These are phyloP conservation scores for Dolichallabes microphthalmus DNA, from an alignment of 2,113 vertebrate species.

Conservation along the genomic window DNA sequence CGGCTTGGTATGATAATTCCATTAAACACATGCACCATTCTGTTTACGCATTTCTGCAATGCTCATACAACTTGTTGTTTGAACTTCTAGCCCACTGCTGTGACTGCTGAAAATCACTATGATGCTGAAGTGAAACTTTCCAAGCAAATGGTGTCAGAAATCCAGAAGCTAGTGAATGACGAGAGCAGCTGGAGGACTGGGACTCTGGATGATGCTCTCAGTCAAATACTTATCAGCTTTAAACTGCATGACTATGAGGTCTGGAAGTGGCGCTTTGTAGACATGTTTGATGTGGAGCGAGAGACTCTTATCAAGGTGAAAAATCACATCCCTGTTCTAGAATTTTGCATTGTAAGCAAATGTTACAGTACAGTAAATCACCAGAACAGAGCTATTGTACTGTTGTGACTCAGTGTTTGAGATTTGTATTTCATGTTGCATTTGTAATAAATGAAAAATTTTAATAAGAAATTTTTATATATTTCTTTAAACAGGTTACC, in stretches of 20 bases:
- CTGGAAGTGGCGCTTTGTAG: too few species aligned
- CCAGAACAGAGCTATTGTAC: neutral
- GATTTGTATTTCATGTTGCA: neutral
- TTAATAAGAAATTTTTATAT: too few species aligned
- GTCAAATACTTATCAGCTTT: too few species aligned
- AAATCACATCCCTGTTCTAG: neutral
- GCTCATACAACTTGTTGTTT: conserved; percentile 33
- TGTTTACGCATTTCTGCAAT: neutral
- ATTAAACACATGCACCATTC: neutral
- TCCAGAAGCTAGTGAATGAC: conserved; percentile 76
- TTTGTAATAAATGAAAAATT: too few species aligned
- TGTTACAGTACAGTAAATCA: neutral
- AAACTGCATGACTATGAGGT: too few species aligned
- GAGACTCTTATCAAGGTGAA: conserved; percentile 75
- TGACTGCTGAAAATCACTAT: conserved; percentile 66
- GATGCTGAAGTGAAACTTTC: conserved; percentile 85
- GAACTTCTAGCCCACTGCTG: conserved; percentile 75
- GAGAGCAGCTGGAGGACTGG: conserved; percentile 77
- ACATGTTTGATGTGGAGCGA: too few species aligned
- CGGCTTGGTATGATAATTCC: conserved; percentile 77
- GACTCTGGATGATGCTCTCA: too few species aligned
- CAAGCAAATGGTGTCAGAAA: conserved; percentile 75
- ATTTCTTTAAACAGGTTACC: conserved; percentile 68
- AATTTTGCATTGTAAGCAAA: neutral
- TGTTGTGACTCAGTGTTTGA: neutral